These are phyloP conservation scores for Sarcophilus harrisii DNA, from an alignment of 2,797 vertebrate species.

Conservation along the genomic window DNA sequence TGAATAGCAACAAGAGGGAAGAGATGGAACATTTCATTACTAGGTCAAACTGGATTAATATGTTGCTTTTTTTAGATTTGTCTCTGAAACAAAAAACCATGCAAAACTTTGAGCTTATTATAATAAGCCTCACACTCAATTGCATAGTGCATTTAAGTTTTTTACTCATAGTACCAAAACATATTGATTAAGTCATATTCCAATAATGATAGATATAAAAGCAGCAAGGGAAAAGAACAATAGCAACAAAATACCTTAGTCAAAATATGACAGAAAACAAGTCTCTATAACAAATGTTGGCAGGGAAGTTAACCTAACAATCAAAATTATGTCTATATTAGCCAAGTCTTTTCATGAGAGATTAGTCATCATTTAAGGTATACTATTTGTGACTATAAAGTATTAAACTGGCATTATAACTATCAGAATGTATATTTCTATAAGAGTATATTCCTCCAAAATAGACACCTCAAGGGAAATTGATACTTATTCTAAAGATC, in stretches of 20 bases:
- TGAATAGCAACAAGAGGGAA: constrained; percentile 82
- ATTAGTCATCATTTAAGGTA: not conserved
- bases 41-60: constrained; percentile 80
- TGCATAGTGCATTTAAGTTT: not conserved
- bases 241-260: not conserved
- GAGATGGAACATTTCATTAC: constrained; percentile 75
- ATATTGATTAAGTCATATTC: not conserved
- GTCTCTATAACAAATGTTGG: not conserved
- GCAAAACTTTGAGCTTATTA: constrained; percentile 56
- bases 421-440: not conserved
- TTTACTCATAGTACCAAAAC: not conserved
- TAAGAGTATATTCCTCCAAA: constrained; percentile 13
- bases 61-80: constrained; percentile 83
- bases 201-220: not conserved
- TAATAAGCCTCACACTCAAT: not conserved
- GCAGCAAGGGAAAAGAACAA: rapidly evolving
- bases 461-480: not conserved
- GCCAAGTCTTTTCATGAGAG: not conserved
- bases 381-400: not conserved
- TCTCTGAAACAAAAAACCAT: constrained; percentile 75
- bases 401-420: not conserved
- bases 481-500: not conserved
- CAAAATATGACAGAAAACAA: not conserved
- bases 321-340: not conserved
- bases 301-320: not conserved